Conservation (phyloP, 2,113 vertebrate genomes). For the Osmerus mordax region DNA sequence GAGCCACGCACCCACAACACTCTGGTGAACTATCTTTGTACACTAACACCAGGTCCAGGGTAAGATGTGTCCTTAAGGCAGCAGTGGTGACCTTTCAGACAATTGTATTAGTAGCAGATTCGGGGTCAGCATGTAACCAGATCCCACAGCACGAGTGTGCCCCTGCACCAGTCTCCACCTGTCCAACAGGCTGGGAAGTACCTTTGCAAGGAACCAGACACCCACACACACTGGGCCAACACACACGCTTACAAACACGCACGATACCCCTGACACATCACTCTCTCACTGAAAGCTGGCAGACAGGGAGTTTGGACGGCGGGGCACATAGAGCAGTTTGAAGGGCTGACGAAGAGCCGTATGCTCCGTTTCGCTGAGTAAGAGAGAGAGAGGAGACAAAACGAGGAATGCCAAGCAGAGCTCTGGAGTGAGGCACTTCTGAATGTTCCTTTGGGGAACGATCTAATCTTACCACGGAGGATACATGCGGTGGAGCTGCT, state of each 20-base stretch:
- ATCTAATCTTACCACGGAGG: too few relatives aligned
- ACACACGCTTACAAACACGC: constrained; percentile 7
- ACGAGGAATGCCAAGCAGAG: too few relatives aligned
- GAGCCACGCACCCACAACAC: constrained; percentile 53
- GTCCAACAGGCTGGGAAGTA: constrained; percentile 56
- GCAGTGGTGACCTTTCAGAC: constrained; percentile 39
- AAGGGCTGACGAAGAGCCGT: too few relatives aligned
- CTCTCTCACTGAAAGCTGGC: constrained; percentile 4
- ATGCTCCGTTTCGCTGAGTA: too few relatives aligned
- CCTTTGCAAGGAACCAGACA: constrained; percentile 63
- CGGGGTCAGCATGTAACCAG: constrained; percentile 60
- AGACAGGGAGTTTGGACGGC: not conserved
- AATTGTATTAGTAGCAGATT: constrained; percentile 49
- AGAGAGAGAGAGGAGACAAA: too few relatives aligned
- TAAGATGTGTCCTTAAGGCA: constrained; percentile 56
- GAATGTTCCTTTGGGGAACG: too few relatives aligned
- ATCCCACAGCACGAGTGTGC: constrained; percentile 31
- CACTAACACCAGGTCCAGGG: constrained; percentile 42
- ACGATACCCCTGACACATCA: not conserved
- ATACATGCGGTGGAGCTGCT: too few relatives aligned
- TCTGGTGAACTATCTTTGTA: constrained; percentile 37
- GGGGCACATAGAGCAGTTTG: too few relatives aligned
- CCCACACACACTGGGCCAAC: constrained; percentile 31
- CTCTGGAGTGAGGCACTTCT: too few relatives aligned
- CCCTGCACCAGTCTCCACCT: constrained; percentile 26